A percentile compares a stretch with the other conserved stretches of the same genome.
Evolutionary conservation across 2,888 invertebrate genomes (phyloP).

Genomic region (Platycheirus rosarum): DNA sequence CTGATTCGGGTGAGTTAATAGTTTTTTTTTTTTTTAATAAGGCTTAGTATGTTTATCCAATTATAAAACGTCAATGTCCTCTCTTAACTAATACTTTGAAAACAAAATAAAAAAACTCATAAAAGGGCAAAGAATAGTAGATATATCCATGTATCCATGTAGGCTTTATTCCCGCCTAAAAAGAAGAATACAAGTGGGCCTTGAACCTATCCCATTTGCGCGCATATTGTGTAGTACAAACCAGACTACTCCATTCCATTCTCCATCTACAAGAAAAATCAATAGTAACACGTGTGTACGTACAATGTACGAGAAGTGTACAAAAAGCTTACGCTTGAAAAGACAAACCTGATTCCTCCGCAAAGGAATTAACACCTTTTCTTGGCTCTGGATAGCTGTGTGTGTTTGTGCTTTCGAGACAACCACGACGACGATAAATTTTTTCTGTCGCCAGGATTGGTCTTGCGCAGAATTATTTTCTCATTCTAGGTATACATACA

Average conservation of each 20-base stretch:
- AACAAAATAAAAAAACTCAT: conserved; percentile 4
- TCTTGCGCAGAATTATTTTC: conserved; percentile 59
- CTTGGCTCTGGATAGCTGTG: neutral
- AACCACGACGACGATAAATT: neutral
- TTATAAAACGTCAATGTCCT: conserved; percentile 68
- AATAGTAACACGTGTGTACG: conserved; percentile 69
- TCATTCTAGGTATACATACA: conserved; percentile 12
- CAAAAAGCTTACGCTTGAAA: conserved; percentile 50
- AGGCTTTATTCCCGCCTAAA: conserved; percentile 59
- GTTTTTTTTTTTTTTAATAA: conserved; percentile 27
- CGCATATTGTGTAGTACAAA: conserved; percentile 68
- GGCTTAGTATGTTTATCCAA: conserved; percentile 62
- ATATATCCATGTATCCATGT: neutral
- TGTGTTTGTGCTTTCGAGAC: conserved; percentile 20
- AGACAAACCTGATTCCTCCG: conserved; percentile 49
- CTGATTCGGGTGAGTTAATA: conserved; percentile 91
- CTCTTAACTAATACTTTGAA: conserved; percentile 9
- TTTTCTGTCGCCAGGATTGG: conserved; percentile 48
- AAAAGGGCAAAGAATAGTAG: conserved; percentile 46
- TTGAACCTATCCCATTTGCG: conserved; percentile 73
- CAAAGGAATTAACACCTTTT: conserved; percentile 62
- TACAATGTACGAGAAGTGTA: conserved; percentile 29
- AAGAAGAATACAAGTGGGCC: conserved; percentile 57
- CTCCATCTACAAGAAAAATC: conserved; percentile 39
- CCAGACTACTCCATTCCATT: conserved; percentile 61